Evolutionary conservation across 2,113 vertebrate species (phyloP), one percentile per base, ranked within the genome.

Genomic region (Octodon degus): DNA sequence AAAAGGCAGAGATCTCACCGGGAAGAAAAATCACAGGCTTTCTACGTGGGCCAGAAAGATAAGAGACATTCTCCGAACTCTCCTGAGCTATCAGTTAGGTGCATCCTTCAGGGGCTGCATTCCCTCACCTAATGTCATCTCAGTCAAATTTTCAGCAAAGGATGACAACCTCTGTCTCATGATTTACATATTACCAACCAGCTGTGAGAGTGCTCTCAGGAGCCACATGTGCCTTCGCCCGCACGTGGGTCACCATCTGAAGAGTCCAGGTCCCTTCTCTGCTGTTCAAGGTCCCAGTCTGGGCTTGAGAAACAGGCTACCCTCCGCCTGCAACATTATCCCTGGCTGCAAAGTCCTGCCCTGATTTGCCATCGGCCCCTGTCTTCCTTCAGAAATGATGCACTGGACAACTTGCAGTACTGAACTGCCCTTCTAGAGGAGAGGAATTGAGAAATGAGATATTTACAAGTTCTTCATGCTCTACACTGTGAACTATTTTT

Each of bases 41-140:
- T 65, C 30, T 34, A 22, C 3, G 0, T 6, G 9, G 55, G 53
- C 53, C 65, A 43, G 30, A 37, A 0, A 25, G 55, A 12, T 24
- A 40, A 50, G 25, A 32, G 1, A 5, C 9, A 16, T 2, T 40
- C 53, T 12, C 17, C 2, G 13, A 7, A 40, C 40, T 27, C 60
- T 22, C 60, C 80, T 16, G 3, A 3, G 13, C n/a, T 0, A 0
- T 34, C 40, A 9, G 10, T 40, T 70, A 65, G 19, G 40, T 2
- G 11, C 27, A 0, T 27, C 25, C 77, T 19, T 40, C 27, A 40
- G 55, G 37, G 8, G 32, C 43, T 47, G 17, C 4, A 53, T 37
- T 67, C 24, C 3, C 7, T 8, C 5, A 47, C 43, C 85, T 63
- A 7, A 37, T 2, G 8, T 25, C 32, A 58, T 40, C 81, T 70